Percentiles rank a stretch among this genome's conserved stretches.
Evolutionary conservation across 2,888 invertebrate genomes (phyloP).

Genomic region (Noctua comes): DNA sequence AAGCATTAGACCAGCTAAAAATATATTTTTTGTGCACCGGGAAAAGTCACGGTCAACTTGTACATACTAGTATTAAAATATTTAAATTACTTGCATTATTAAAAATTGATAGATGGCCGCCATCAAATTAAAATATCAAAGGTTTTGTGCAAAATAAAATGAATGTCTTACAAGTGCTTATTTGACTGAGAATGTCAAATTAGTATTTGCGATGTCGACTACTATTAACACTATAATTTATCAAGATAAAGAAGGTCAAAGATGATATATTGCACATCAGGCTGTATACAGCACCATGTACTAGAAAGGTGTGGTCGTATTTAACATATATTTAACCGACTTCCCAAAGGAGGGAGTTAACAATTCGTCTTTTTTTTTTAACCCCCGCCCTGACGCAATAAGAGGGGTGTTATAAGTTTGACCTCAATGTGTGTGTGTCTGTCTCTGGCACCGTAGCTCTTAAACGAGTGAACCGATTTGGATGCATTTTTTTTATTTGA

Average conservation of each 20-base stretch:
- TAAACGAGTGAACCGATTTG: too few species aligned
- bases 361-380: too few species aligned
- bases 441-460: too few species aligned
- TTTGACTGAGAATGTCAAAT: background rate
- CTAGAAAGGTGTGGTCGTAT: too few species aligned
- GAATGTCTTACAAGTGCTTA: background rate
- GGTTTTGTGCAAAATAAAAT: background rate
- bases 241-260: background rate
- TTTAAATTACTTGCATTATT: background rate
- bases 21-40: background rate
- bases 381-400: too few species aligned
- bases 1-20: too few species aligned
- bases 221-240: background rate
- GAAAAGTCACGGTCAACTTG: background rate
- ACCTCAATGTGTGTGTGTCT: too few species aligned
- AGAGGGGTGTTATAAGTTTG: too few species aligned
- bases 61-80: background rate
- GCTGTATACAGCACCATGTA: background rate
- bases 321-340: too few species aligned
- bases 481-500: too few species aligned
- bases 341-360: too few species aligned
- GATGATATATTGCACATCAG: background rate
- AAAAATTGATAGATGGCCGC: slow-evolving; percentile 1
- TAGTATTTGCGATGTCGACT: slow-evolving; percentile 2
- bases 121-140: slow-evolving; percentile 9